Evolutionary conservation across 2,888 invertebrate species (phyloP).

Genomic region (Odontothrips loti): DNA sequence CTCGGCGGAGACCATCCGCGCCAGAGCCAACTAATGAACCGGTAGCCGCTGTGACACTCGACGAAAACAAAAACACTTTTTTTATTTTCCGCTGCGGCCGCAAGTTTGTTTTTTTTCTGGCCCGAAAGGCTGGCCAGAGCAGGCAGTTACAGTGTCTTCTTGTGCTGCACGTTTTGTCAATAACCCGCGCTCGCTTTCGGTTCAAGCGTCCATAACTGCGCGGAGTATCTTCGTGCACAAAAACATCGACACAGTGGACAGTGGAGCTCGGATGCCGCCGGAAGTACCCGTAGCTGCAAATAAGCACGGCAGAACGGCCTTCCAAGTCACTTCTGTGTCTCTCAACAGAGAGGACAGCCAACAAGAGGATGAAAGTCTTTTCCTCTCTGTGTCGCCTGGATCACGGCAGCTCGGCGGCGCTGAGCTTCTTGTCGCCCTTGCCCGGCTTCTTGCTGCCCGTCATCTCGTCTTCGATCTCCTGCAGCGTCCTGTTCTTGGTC

Average conservation of each 20-base stretch:
- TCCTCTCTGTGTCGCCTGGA: too few relatives aligned
- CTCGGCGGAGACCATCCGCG: background rate
- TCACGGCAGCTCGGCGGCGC: too few relatives aligned
- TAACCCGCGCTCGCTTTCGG: background rate
- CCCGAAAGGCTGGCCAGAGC: background rate
- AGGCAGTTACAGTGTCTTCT: background rate
- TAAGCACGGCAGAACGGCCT: background rate
- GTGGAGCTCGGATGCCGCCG: background rate
- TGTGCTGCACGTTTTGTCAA: background rate
- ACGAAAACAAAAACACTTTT: background rate
- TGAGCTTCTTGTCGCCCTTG: too few relatives aligned
- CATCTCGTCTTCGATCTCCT: slow-evolving; percentile 57
- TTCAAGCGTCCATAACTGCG: background rate
- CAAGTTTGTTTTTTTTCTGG: background rate
- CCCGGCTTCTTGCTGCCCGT: background rate
- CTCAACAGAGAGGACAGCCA: too few relatives aligned
- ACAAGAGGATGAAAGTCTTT: too few relatives aligned
- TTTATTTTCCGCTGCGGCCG: background rate
- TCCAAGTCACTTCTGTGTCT: background rate
- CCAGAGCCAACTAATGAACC: background rate
- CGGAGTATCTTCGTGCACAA: background rate
- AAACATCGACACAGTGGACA: background rate
- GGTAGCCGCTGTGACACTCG: too few relatives aligned
- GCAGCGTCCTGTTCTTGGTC: slow-evolving; percentile 63
- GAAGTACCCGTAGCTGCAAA: too few relatives aligned